Conservation (phyloP, 1,140 invertebrate genomes). For the Tribolium madens region DNA sequence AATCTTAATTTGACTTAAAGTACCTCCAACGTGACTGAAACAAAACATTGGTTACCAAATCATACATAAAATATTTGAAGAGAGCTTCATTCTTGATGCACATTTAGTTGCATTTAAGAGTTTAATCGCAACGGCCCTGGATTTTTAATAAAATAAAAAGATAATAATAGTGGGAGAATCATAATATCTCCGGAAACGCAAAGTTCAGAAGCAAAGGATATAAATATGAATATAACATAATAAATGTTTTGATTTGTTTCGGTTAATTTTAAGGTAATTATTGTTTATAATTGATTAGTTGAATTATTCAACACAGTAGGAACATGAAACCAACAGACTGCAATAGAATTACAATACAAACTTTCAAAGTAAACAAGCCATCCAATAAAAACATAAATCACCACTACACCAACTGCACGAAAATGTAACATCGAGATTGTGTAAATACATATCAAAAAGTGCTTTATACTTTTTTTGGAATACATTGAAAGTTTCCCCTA, state of each 20-base stretch:
- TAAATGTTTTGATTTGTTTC: neutral
- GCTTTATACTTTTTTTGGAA: conserved; percentile 56
- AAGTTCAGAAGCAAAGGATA: neutral
- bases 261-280: neutral
- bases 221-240: neutral
- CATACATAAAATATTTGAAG: neutral
- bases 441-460: conserved; percentile 57
- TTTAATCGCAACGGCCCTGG: neutral
- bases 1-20: neutral
- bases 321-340: conserved; percentile 3
- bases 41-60: neutral
- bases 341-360: conserved; percentile 29
- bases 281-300: conserved; percentile 14
- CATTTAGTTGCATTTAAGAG: neutral
- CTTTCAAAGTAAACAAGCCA: conserved; percentile 32
- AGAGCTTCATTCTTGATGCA: too few species aligned
- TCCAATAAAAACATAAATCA: conserved; percentile 32
- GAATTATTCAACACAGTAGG: neutral
- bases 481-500: conserved; percentile 57
- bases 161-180: neutral
- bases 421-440: conserved; percentile 50
- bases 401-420: conserved; percentile 44
- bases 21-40: neutral
- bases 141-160: neutral
- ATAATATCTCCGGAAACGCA: neutral